Evolutionary conservation across 2,113 vertebrate genomes (phyloP), one percentile per base, ranked within the genome.

Genomic region (Xenopus borealis): DNA sequence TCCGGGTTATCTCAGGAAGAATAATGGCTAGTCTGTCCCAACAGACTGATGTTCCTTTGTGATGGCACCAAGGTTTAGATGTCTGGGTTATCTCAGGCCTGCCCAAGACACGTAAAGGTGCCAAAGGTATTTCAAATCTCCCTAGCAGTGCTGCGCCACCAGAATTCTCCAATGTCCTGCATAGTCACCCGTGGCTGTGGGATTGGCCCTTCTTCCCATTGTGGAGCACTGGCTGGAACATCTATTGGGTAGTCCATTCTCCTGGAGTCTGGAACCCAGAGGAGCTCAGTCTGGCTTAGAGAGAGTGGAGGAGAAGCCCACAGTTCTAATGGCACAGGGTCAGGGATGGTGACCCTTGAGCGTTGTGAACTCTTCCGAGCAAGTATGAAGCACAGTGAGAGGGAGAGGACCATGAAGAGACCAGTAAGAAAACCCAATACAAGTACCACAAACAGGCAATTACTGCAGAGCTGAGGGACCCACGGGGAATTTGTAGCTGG

Each of bases 91-190:
- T 27, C 23, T 27, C 23, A 27, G 33, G 33, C 33, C 33, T 40
- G 33, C 33, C 33, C 33, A 40, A 40, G 33, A n/a, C n/a, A n/a
- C n/a, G n/a, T n/a, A n/a, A 33, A 33, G 30, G 30, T 33, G 7
- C 30, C 30, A 33, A 33, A 33, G 62, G 19, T 19, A 8, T 23
- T 8, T 63, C n/a, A 70, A 19, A 66, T 8, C 10, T 23, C 75
- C 40, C 62, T 30, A 14, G 61, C 7, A 17, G 62, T 46, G 6
- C 10, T 69, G 2, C 64, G 61, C 50, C 23, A 68, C 13, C 79
- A 82, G 57, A 82, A 82, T 2, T 78, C 66, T 7, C 53, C n/a
- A 8, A 82, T 71, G 27, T 82, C 80, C 13, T 70, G 78, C 10
- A 82, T 53, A 1, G 80, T 82, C 20, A 82, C 78, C 0, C 18